Evolutionary conservation across 2,797 vertebrate genomes (phyloP), one percentile per base, ranked within the genome.

Genomic region (Pseudopleuronectes americanus): DNA sequence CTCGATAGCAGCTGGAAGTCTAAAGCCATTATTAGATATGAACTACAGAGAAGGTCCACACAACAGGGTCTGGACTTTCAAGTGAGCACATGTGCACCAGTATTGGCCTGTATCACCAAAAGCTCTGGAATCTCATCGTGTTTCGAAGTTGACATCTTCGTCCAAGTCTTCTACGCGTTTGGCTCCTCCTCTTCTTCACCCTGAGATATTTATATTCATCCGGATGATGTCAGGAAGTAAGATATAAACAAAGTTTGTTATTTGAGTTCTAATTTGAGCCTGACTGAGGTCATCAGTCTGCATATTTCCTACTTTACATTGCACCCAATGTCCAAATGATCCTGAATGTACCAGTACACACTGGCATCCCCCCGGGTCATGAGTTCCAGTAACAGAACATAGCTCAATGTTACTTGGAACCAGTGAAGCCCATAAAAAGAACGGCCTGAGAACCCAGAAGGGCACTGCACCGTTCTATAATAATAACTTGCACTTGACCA

Each of bases 331-430:
- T 66, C 51, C 51, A 52, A 64, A 52, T 57, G 19, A 57, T 59
- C 61, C 62, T 0, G 53, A 26, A 61, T 31, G 26, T 33, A 57
- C 47, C 23, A 63, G 64, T 23, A 22, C 60, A 51, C 52, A 8
- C 31, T 56, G 61, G 41, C 79, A 83, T 83, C 85, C 84, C 84
- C 80, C 86, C 51, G 23, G 80, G 65, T 80, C 57, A 8, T 3
- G 19, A 23, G 45, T 80, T 87, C 87, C 77, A 81, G 79, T 73
- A 90, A 90, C 66, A 81, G 55, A 84, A 63, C 67, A 65, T 48
- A 28, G 3, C 49, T 70, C 28, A 59, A 19, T 85, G 83, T 74
- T 76, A 13, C 53, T 81, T 41, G 64, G 55, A 60, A 19, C 54
- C 62, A 24, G 31, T 77, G 72, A 85, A 80, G 36, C 53, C 77